A percentile compares a stretch with the other conserved stretches of the same genome.
phyloP scores from a whole-genome alignment of 2,888 invertebrate species.

The Drosophila rubida region DNA sequence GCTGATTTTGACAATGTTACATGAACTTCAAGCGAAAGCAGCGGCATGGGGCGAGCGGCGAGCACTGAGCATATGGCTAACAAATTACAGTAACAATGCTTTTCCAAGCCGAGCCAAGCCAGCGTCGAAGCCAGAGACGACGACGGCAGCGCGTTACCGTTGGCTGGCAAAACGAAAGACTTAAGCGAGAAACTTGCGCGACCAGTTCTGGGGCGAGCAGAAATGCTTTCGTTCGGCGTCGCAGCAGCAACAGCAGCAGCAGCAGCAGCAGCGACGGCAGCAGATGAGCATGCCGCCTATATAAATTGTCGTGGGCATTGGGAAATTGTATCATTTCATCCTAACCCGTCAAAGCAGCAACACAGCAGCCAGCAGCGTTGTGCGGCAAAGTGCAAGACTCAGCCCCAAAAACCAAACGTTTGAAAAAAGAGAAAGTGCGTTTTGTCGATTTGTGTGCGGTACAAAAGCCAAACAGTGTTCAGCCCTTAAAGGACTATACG shows the following conservation, averaged over 20 bases:
- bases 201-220: conserved; percentile 67
- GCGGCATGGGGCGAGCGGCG: conserved; percentile 36
- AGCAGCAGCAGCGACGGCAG: conserved; percentile 41
- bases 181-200: conserved; percentile 79
- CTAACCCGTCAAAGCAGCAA: conserved; percentile 85
- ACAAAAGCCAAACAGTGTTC: conserved; percentile 47
- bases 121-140: conserved; percentile 27
- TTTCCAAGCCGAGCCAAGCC: conserved; percentile 53
- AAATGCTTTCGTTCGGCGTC: conserved; percentile 61
- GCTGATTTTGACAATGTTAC: conserved; percentile 82
- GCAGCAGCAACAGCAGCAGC: conserved; percentile 36
- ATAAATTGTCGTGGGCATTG: conserved; percentile 85
- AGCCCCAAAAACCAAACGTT: conserved; percentile 33
- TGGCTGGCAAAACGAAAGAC: conserved; percentile 80
- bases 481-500: conserved; percentile 67
- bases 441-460: conserved; percentile 62
- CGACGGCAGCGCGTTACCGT: conserved; percentile 56
- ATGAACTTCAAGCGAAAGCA: conserved; percentile 83
- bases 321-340: conserved; percentile 86
- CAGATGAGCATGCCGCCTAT: conserved; percentile 83
- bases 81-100: conserved; percentile 73
- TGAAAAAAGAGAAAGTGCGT: conserved; percentile 75
- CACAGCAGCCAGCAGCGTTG: conserved; percentile 79
- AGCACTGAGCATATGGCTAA: conserved; percentile 58
- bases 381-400: conserved; percentile 65